phyloP scores from a whole-genome alignment of 1,140 invertebrate genomes.

The Leguminivora glycinivorella region DNA sequence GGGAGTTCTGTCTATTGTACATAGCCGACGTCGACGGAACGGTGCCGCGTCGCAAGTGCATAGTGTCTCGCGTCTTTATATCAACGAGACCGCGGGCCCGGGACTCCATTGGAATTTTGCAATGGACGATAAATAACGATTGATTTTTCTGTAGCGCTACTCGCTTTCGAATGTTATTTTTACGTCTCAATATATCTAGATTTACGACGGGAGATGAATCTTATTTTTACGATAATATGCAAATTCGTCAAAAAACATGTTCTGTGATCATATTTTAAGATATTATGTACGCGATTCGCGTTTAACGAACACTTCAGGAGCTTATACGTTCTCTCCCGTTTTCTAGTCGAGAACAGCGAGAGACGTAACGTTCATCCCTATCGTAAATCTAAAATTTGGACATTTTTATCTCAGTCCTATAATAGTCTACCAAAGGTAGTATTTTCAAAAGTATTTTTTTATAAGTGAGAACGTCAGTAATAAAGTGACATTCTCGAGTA shows the following conservation, averaged over 20 bases:
- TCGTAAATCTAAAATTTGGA: background rate
- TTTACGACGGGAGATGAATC: background rate
- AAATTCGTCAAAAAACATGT: background rate
- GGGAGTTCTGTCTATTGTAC: constrained; percentile 17
- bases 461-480: background rate
- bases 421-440: background rate
- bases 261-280: background rate
- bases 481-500: background rate
- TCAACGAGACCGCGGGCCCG: background rate
- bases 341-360: constrained; percentile 2
- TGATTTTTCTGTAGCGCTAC: background rate
- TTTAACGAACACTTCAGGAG: background rate
- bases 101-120: background rate
- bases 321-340: background rate
- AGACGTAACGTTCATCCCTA: background rate
- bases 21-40: constrained; percentile 8
- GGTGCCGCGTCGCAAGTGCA: constrained; percentile 31
- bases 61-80: constrained; percentile 22
- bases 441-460: background rate
- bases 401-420: background rate
- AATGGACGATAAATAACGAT: background rate
- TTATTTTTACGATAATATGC: background rate
- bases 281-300: background rate
- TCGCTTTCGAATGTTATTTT: background rate
- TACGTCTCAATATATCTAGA: background rate